Percentiles rank a stretch among this genome's conserved stretches.
Evolutionary conservation across 64 coral and sea anemone genomes (phyloP).

Genomic region (Astreopora myriophthalma): DNA sequence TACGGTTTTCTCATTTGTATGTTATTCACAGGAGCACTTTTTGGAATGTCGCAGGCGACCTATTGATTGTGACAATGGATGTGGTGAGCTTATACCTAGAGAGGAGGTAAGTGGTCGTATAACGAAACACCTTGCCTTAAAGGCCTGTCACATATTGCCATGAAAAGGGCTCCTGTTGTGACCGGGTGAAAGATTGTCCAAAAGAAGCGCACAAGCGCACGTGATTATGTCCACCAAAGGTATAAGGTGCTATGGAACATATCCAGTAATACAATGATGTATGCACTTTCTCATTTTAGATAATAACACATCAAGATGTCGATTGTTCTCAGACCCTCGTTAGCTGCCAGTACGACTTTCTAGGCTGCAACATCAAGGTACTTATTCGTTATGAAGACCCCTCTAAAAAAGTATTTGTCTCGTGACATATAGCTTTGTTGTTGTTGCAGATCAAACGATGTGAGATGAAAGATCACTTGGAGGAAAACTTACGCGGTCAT

Average conservation of each 20-base stretch:
- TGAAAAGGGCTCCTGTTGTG: background rate
- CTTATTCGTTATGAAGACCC: background rate
- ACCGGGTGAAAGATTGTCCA: background rate
- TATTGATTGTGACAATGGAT: slow-evolving; percentile 18
- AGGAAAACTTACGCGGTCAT: slow-evolving; percentile 15
- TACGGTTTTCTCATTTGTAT: background rate
- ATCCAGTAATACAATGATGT: background rate
- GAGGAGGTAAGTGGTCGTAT: slow-evolving; percentile 1
- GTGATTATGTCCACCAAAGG: too few species aligned
- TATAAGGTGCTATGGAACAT: background rate
- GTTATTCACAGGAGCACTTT: background rate
- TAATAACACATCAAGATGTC: slow-evolving; percentile 11
- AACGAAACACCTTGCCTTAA: background rate
- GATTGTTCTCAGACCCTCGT: slow-evolving; percentile 5
- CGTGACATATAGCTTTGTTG: background rate
- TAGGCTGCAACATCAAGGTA: slow-evolving; percentile 1
- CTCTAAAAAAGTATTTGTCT: background rate
- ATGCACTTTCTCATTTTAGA: background rate
- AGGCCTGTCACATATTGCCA: background rate
- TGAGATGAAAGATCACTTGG: slow-evolving; percentile 16
- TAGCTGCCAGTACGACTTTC: slow-evolving; percentile 12
- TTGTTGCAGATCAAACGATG: slow-evolving; percentile 12
- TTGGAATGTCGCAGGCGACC: slow-evolving; percentile 6
- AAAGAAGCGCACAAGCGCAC: too few species aligned
- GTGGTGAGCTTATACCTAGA: slow-evolving; percentile 12